These are phyloP conservation scores for Coelinius sp. DNA, from an alignment of 2,888 invertebrate genomes.

Conservation along the genomic window DNA sequence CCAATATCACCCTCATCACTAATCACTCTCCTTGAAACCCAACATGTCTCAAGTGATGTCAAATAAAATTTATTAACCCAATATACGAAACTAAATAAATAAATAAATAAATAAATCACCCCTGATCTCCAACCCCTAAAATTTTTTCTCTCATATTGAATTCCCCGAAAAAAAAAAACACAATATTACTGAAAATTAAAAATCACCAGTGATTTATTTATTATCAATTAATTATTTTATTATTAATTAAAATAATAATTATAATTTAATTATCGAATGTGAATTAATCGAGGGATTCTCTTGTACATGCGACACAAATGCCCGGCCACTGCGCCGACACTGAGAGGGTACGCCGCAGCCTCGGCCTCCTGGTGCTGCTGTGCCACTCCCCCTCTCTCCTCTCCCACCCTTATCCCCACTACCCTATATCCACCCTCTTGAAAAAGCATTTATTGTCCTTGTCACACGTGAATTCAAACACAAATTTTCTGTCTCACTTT, in stretches of 20 bases:
- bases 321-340: constrained; percentile 71
- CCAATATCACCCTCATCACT: constrained; percentile 24
- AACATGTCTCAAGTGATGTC: background rate
- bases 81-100: background rate
- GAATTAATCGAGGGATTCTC: constrained; percentile 39
- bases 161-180: background rate
- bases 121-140: background rate
- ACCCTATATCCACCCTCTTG: constrained; percentile 23
- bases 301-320: constrained; percentile 68
- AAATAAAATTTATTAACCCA: too few relatives aligned
- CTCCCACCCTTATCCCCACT: background rate
- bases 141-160: constrained; percentile 2
- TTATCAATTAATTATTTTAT: too few relatives aligned
- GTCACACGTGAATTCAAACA: background rate
- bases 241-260: background rate
- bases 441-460: constrained; percentile 13
- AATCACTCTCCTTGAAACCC: constrained; percentile 13
- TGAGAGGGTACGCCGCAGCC: constrained; percentile 69
- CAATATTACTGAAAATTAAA: background rate
- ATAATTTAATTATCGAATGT: constrained; percentile 16
- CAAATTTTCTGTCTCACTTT: constrained; percentile 24
- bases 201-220: background rate
- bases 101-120: constrained; percentile 3
- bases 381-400: constrained; percentile 30
- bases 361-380: constrained; percentile 66